phyloP scores from a whole-genome alignment of 2,797 vertebrate species.

The Pogoniulus pusillus region DNA sequence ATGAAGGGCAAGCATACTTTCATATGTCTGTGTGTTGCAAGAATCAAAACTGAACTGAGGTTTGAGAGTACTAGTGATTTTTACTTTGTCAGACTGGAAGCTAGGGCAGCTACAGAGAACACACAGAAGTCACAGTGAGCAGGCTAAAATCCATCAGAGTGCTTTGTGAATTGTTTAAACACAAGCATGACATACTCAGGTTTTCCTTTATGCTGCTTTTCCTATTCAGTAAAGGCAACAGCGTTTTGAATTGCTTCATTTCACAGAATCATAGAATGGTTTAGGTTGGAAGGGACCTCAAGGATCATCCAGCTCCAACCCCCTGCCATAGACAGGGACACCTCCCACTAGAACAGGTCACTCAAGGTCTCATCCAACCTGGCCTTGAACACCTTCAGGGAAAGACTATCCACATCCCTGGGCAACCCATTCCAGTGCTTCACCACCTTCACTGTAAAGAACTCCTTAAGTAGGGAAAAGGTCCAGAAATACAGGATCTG shows the following conservation, averaged over 20 bases:
- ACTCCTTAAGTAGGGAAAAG: background rate
- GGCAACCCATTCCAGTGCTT: too few species aligned
- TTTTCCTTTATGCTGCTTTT: conserved; percentile 1
- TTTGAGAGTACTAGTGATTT: background rate
- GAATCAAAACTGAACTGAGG: background rate
- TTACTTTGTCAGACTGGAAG: background rate
- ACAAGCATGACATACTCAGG: background rate
- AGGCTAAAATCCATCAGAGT: background rate
- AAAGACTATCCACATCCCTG: too few species aligned
- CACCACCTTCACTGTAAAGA: too few species aligned
- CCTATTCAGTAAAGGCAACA: background rate
- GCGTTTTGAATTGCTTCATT: conserved; percentile 9
- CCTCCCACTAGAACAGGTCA: too few species aligned
- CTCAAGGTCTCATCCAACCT: too few species aligned
- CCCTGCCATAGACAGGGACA: too few species aligned
- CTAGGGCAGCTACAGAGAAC: background rate
- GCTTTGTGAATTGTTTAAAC: background rate
- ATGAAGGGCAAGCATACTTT: background rate
- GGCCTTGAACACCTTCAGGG: too few species aligned
- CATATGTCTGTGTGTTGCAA: background rate
- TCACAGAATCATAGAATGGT: background rate
- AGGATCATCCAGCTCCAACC: too few species aligned
- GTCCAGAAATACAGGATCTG: background rate
- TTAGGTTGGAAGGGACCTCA: too few species aligned
- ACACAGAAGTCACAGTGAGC: background rate